Conservation (phyloP, 2,113 vertebrate genomes). For the Micronycteris hirsuta region DNA sequence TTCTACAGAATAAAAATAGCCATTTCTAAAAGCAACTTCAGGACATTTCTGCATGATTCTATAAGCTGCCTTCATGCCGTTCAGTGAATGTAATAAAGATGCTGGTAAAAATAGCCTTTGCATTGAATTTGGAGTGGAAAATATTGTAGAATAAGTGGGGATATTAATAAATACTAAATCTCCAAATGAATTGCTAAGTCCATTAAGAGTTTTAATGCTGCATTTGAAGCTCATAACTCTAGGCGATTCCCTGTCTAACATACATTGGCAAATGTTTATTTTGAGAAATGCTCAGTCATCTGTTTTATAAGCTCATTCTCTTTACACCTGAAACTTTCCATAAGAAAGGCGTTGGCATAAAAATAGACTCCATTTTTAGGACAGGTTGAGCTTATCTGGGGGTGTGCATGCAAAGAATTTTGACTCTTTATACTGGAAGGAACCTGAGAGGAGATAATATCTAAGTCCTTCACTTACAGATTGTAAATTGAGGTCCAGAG, state of each 20-base stretch:
- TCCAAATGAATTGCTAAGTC: conserved; percentile 65
- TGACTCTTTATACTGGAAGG: neutral
- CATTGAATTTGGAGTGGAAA: conserved; percentile 57
- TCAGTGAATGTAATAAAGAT: conserved; percentile 55
- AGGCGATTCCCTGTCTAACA: conserved; percentile 49
- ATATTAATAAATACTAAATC: conserved; percentile 68
- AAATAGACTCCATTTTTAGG: neutral
- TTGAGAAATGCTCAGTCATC: conserved; percentile 66
- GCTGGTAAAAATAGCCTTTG: conserved; percentile 68
- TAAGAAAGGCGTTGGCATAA: neutral
- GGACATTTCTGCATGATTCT: conserved; percentile 54
- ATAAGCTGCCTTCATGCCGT: conserved; percentile 40
- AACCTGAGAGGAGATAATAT: neutral
- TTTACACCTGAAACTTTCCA: conserved; percentile 54
- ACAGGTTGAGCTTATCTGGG: neutral
- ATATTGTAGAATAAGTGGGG: conserved; percentile 48
- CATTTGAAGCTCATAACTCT: conserved; percentile 57
- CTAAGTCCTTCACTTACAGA: neutral
- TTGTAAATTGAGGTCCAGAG: neutral
- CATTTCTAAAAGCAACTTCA: conserved; percentile 56
- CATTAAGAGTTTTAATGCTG: conserved; percentile 66
- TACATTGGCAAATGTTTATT: conserved; percentile 64
- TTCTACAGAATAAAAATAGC: conserved; percentile 64
- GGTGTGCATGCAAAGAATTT: neutral
- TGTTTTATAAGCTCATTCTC: conserved; percentile 54